phyloP scores from a whole-genome alignment of 2,113 vertebrate genomes.

The Heteronetta atricapilla region DNA sequence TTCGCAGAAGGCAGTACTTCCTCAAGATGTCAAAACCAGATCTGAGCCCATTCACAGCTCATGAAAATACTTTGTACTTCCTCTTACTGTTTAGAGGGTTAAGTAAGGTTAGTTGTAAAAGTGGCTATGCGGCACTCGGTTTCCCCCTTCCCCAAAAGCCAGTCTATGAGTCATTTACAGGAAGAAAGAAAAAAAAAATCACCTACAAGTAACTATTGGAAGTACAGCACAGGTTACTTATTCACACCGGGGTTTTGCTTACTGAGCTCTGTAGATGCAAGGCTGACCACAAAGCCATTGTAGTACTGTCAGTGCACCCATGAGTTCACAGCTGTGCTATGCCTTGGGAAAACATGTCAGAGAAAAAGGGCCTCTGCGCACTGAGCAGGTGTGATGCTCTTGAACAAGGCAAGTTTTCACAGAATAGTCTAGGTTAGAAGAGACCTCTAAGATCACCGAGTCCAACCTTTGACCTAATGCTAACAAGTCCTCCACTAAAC shows the following conservation, averaged over 20 bases:
- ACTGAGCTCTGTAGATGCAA: background rate
- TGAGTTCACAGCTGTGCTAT: background rate
- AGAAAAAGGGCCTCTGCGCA: background rate
- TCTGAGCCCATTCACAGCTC: conserved; percentile 55
- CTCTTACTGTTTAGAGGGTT: conserved; percentile 46
- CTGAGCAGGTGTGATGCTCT: conserved; percentile 36
- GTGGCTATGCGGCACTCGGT: fast-evolving
- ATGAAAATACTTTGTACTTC: conserved; percentile 56
- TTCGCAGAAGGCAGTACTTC: conserved; percentile 33
- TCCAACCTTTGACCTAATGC: too few relatives aligned
- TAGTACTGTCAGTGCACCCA: background rate
- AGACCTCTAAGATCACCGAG: too few relatives aligned
- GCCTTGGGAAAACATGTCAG: background rate
- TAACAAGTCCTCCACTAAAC: too few relatives aligned
- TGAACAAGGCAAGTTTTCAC: background rate
- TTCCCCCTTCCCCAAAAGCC: conserved; percentile 20
- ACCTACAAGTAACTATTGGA: background rate
- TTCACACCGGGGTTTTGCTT: background rate
- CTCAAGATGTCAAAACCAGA: conserved; percentile 38
- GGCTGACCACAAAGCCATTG: conserved; percentile 24
- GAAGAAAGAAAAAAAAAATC: background rate
- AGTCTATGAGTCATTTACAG: background rate
- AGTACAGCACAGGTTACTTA: background rate
- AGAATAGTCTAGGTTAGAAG: too few relatives aligned
- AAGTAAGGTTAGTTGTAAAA: conserved; percentile 43